phyloP scores from a whole-genome alignment of 2,888 invertebrate species.

The Barypeithes pellucidus region DNA sequence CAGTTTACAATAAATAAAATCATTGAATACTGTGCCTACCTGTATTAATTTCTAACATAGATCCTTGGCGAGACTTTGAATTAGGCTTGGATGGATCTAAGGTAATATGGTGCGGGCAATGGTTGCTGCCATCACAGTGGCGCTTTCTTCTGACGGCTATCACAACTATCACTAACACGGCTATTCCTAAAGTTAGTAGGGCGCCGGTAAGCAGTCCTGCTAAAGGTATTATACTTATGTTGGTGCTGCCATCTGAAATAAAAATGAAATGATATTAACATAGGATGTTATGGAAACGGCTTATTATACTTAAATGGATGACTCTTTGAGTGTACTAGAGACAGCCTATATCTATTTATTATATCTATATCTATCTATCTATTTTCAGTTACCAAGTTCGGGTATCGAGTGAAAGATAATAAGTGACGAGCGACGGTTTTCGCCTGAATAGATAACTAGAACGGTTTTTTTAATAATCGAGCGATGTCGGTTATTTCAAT shows the following conservation, averaged over 20 bases:
- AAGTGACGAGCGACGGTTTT: too few relatives aligned
- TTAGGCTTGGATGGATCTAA: slow-evolving; percentile 71
- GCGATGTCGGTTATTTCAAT: too few relatives aligned
- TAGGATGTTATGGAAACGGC: too few relatives aligned
- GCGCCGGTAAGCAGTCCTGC: slow-evolving; percentile 80
- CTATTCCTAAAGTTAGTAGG: slow-evolving; percentile 78
- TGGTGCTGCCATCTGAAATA: slow-evolving; percentile 77
- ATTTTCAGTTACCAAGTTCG: too few relatives aligned
- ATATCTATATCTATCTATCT: too few relatives aligned
- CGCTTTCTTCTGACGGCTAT: slow-evolving; percentile 78
- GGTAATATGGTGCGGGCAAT: slow-evolving; percentile 68
- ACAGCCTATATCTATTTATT: too few relatives aligned
- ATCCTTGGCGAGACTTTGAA: slow-evolving; percentile 71
- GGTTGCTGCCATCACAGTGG: slow-evolving; percentile 67
- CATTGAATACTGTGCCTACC: slow-evolving; percentile 62
- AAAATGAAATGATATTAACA: background rate
- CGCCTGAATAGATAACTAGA: too few relatives aligned
- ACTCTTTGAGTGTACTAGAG: too few relatives aligned
- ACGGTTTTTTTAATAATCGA: too few relatives aligned
- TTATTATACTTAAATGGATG: too few relatives aligned
- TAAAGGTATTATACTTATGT: slow-evolving; percentile 81
- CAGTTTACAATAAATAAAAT: background rate
- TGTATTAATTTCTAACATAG: slow-evolving; percentile 83
- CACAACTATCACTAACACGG: slow-evolving; percentile 77
- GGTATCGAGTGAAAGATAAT: too few relatives aligned